phyloP scores from a whole-genome alignment of 2,113 vertebrate species.

The Leptosomus discolor region DNA sequence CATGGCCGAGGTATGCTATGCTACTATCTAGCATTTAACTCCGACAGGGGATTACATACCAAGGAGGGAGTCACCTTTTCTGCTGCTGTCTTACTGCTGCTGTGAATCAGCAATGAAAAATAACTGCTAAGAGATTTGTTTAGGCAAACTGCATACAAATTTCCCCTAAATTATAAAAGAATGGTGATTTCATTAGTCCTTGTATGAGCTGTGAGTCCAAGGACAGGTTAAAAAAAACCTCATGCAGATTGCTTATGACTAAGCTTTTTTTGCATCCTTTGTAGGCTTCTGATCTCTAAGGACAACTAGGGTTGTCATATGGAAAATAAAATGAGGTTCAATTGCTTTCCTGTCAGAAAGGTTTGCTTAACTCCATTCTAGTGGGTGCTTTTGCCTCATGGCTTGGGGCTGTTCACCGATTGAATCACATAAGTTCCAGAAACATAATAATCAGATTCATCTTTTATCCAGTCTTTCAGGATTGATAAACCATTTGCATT shows the following conservation, averaged over 20 bases:
- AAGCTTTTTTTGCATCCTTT: neutral
- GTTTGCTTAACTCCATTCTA: neutral
- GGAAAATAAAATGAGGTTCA: neutral
- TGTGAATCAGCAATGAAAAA: neutral
- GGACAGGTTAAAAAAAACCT: neutral
- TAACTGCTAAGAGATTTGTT: neutral
- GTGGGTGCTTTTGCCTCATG: neutral
- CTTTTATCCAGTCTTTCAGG: neutral
- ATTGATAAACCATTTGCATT: neutral
- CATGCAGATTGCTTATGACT: neutral
- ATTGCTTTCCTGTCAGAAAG: neutral
- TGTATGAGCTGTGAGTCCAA: neutral
- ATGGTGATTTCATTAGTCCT: neutral
- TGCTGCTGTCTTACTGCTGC: neutral
- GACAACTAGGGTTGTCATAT: neutral
- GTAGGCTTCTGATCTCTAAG: neutral
- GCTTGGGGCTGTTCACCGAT: neutral
- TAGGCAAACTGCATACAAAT: neutral
- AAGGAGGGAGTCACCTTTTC: neutral
- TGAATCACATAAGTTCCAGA: neutral
- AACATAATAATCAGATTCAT: fast-evolving
- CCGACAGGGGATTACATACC: neutral
- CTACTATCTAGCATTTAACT: neutral
- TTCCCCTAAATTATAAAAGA: neutral
- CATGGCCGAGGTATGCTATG: neutral